These are phyloP conservation scores for Ecdyonurus torrentis DNA, from an alignment of 2,888 invertebrate genomes.

Conservation along the genomic window DNA sequence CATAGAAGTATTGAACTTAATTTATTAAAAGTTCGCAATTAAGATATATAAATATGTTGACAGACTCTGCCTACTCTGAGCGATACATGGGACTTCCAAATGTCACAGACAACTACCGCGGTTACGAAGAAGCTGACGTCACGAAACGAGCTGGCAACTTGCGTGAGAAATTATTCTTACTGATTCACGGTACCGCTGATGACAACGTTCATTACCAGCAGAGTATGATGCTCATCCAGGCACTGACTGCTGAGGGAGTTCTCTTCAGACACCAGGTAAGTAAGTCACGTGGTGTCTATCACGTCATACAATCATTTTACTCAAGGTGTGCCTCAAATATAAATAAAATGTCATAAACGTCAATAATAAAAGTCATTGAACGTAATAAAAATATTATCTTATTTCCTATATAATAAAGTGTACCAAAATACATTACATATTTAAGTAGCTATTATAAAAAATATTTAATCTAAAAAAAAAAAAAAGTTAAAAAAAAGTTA, in stretches of 20 bases:
- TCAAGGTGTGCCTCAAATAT: neutral
- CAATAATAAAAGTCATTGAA: neutral
- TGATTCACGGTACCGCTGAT: slow-evolving; percentile 72
- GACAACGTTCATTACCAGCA: slow-evolving; percentile 74
- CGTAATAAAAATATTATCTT: neutral
- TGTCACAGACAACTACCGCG: slow-evolving; percentile 44
- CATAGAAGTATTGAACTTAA: too few species aligned
- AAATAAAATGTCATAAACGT: neutral
- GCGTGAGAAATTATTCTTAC: slow-evolving; percentile 40
- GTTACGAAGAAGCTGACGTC: slow-evolving; percentile 62
- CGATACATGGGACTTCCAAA: slow-evolving; percentile 61
- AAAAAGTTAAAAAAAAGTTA: too few species aligned
- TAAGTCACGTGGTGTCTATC: too few species aligned
- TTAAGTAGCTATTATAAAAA: too few species aligned
- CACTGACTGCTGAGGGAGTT: slow-evolving; percentile 65
- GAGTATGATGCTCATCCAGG: slow-evolving; percentile 63
- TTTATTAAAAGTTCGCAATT: too few species aligned
- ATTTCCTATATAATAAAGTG: too few species aligned
- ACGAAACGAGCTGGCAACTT: slow-evolving; percentile 65
- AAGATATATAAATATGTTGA: too few species aligned
- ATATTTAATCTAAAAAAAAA: too few species aligned
- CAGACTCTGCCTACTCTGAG: slow-evolving; percentile 82
- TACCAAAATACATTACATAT: too few species aligned
- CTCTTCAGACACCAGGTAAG: slow-evolving; percentile 69
- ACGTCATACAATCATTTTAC: slow-evolving; percentile 6